phyloP scores from a whole-genome alignment of 2,797 vertebrate species.

The Pseudochirops cupreus region DNA sequence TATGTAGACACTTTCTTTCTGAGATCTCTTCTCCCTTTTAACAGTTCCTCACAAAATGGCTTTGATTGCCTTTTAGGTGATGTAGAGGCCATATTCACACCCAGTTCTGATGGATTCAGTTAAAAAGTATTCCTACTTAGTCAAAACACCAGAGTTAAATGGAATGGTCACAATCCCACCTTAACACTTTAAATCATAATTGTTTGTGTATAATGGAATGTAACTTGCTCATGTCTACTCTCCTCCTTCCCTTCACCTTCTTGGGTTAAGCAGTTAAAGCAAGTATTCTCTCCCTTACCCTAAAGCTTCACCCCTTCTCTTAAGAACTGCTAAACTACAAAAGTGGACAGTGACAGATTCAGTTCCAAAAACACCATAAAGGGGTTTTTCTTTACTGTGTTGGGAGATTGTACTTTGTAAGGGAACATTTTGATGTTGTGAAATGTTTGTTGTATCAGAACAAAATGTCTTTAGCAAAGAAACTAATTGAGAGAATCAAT shows the following conservation, averaged over 20 bases:
- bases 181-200: not conserved
- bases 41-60: not conserved
- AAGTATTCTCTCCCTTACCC: too few relatives aligned
- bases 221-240: not conserved
- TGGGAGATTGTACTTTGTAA: too few relatives aligned
- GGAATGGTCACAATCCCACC: not conserved
- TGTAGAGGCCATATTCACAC: not conserved
- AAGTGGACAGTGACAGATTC: too few relatives aligned
- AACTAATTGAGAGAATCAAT: too few relatives aligned
- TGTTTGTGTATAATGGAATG: not conserved
- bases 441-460: too few relatives aligned
- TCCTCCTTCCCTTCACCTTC: not conserved
- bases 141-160: not conserved
- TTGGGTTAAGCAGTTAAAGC: not conserved
- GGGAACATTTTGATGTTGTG: too few relatives aligned
- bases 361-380: too few relatives aligned
- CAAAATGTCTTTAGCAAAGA: too few relatives aligned
- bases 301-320: too few relatives aligned
- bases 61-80: not conserved
- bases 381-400: too few relatives aligned
- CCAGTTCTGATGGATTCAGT: not conserved
- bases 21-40: not conserved
- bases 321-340: too few relatives aligned
- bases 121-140: not conserved
- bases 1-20: not conserved